phyloP scores from a whole-genome alignment of 30 jellyfish, hydroid and myxozoan genomes.

The Aurelia coerulea region DNA sequence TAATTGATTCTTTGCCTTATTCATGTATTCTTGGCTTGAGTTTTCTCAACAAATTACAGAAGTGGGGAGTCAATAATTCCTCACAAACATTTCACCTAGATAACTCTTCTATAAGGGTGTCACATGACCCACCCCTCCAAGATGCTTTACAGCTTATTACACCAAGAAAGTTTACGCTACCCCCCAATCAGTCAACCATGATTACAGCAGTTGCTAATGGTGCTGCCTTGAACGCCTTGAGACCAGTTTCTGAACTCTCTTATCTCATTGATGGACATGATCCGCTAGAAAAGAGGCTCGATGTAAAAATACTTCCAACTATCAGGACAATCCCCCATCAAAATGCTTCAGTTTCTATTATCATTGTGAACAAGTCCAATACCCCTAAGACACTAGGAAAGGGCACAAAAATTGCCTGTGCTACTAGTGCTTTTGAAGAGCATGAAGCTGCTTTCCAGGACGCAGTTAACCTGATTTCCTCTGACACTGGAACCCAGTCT shows the following conservation, averaged over 20 bases:
- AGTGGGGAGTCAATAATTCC: slow-evolving; percentile 48
- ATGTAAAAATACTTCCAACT: slow-evolving; percentile 22
- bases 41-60: slow-evolving; percentile 27
- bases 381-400: neutral
- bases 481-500: neutral
- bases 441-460: slow-evolving; percentile 2
- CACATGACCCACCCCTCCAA: slow-evolving; percentile 23
- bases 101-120: slow-evolving; percentile 20
- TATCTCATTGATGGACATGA: slow-evolving; percentile 49
- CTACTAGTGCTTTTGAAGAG: slow-evolving; percentile 32
- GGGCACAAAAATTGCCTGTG: slow-evolving; percentile 12
- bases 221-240: slow-evolving; percentile 12
- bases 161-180: slow-evolving; percentile 22
- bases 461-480: slow-evolving; percentile 29
- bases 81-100: slow-evolving; percentile 14
- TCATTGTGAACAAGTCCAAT: slow-evolving; percentile 2
- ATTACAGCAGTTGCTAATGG: slow-evolving; percentile 17
- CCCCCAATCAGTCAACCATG: slow-evolving; percentile 12
- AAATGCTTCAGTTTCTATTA: slow-evolving; percentile 21
- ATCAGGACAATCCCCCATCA: slow-evolving; percentile 19
- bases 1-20: slow-evolving; percentile 27
- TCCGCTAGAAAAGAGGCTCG: slow-evolving; percentile 37
- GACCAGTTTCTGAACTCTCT: slow-evolving; percentile 33
- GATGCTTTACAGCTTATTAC: slow-evolving; percentile 11
- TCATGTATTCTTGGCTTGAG: slow-evolving; percentile 49